Evolutionary conservation across 2,797 vertebrate species (phyloP), one percentile per base, ranked within the genome.

Genomic region (Zenarchopterus dispar): DNA sequence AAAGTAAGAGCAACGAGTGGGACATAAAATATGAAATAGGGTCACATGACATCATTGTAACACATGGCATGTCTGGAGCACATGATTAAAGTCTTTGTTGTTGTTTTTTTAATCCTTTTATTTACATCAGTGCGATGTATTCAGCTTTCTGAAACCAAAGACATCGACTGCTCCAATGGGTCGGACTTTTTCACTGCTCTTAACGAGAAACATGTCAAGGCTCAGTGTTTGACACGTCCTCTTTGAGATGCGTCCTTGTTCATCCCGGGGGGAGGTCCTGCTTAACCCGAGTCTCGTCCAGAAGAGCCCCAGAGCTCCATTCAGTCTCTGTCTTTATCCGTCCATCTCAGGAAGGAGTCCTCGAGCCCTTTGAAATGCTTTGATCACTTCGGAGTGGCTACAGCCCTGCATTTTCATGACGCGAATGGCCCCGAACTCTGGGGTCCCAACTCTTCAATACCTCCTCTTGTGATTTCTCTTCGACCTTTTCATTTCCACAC

Each of bases 281-380:
- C 70, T 47, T 66, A 71, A 55, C 9, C 1, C 0, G 41, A 33
- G 44, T 44, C 8, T 31, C 3, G 3, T 73, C 46, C 47, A 33
- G 44, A 55, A 10, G 41, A 47, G 42, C 54, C 21, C 0, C 11
- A 21, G 36, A 54, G 18, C 66, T 61, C 66, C 54, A 4, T 43
- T 62, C 39, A 31, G 42, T n/a, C 39, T n/a, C 48, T 28, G 1
- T 36, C 64, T 55, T 56, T 46, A 55, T 60, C 31, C n/a, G 6
- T 54, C 46, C n/a, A n/a, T 65, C 64, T 46, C 45, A 49, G 9
- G 31, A n/a, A 46, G 5, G 23, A 56, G 21, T 41, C 17, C 15
- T 44, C n/a, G 19, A 73, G 48, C 50, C 71, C 60, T 36, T 66
- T 36, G 33, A 67, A 60, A 61, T 1, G 22, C 62, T 70, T 77